phyloP scores from a whole-genome alignment of 2,113 vertebrate species.

The Raphicerus campestris region DNA sequence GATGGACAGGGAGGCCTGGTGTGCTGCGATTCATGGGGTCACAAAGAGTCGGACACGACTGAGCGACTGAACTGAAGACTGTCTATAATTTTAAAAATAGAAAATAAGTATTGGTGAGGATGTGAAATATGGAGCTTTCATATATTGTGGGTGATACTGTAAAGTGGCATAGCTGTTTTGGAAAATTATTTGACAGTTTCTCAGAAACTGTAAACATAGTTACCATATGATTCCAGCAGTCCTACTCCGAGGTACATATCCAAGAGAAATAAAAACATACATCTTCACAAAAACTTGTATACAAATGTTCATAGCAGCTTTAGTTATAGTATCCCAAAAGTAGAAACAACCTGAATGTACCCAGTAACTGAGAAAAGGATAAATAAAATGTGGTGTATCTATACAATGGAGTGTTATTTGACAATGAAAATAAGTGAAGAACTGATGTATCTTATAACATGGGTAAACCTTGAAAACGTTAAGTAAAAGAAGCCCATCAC shows the following conservation, averaged over 20 bases:
- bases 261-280: background rate
- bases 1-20: too few relatives aligned
- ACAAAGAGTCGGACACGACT: too few relatives aligned
- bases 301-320: background rate
- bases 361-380: background rate
- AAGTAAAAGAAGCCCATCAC: background rate
- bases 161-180: background rate
- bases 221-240: background rate
- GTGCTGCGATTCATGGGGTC: too few relatives aligned
- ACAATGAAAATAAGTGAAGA: background rate
- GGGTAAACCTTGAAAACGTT: background rate
- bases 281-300: background rate
- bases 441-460: background rate
- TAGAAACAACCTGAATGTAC: background rate
- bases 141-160: background rate
- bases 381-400: background rate
- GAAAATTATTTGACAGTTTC: background rate
- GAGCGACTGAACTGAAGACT: background rate
- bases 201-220: background rate
- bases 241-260: background rate
- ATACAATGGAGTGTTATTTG: background rate
- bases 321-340: background rate
- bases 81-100: background rate
- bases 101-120: background rate
- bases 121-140: background rate